A percentile compares a stretch with the other conserved stretches of the same genome.
phyloP scores from a whole-genome alignment of 2,113 vertebrate genomes.

The Mola mola region DNA sequence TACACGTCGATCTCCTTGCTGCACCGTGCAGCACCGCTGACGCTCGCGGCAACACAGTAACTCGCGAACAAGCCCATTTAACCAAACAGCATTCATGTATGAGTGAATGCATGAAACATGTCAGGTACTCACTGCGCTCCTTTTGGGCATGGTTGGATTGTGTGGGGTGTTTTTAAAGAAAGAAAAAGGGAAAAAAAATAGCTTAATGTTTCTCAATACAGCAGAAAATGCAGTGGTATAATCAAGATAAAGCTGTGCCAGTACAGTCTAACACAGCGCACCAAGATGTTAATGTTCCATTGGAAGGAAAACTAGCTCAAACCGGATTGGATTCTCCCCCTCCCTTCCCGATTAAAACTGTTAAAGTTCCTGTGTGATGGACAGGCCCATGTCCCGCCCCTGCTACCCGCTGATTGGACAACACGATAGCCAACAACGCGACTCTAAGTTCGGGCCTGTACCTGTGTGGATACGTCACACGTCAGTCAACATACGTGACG shows the following conservation, averaged over 20 bases:
- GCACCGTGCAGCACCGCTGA: constrained; percentile 9
- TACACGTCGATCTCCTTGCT: constrained; percentile 19
- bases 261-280: constrained; percentile 75
- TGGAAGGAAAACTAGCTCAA: constrained; percentile 88
- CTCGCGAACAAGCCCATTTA: constrained; percentile 13
- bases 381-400: constrained; percentile 43
- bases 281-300: constrained; percentile 84
- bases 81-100: constrained; percentile 20
- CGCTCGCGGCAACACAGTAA: constrained; percentile 8
- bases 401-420: constrained; percentile 66
- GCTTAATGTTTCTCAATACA: constrained; percentile 41
- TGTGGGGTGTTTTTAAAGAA: constrained; percentile 40
- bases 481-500: constrained; percentile 69
- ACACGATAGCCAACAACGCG: constrained; percentile 34
- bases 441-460: constrained; percentile 77
- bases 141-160: constrained; percentile 86
- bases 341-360: constrained; percentile 78
- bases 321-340: constrained; percentile 87
- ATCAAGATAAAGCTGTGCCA: constrained; percentile 76
- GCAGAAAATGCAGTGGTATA: constrained; percentile 65
- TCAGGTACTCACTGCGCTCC: constrained; percentile 83
- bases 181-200: constrained; percentile 23
- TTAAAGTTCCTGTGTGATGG: constrained; percentile 78
- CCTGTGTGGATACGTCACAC: constrained; percentile 68
- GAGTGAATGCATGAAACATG: constrained; percentile 60